Base-by-base conservation (phyloP, 92 coral and sea anemone species). In the Porites cylindrica region DNA sequence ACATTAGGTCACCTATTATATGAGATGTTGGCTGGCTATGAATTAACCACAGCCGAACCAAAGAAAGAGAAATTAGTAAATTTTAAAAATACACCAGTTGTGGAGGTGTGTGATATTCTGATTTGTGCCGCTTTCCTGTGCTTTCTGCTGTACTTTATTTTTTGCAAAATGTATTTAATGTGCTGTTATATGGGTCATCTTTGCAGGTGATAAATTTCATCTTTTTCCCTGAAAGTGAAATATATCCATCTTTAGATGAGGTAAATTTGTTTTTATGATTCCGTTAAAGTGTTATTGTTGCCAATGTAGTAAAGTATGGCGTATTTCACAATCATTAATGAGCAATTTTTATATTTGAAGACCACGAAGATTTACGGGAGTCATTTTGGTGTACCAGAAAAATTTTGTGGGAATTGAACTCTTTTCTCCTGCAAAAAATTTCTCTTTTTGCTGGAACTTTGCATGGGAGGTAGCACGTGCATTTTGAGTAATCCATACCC, bases 1-100 rank as follows among this genome's bases (percentile, higher is more conserved):
- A 75, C 24, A 38, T 81, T 70, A 95, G 98, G 98, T 26, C 98
- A 95, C 83, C 79, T 95, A 76, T 53, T 95, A 72, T 93, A 82
- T 79, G 98, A 95, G 79, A 95, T 95, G 98, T 69, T 93, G 16
- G 91, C 94, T 78, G 98, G 98, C 8, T 82, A 82, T 81, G 98
- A 95, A 74, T 80, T 95, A 12, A 93, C 92, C 66, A 75, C 92
- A 61, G 88, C 96, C 2, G 89, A 93, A 72, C 98, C 98, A 71
- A 90, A 82, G n/a, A 83, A 73, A 83, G 93, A 92, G 70, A 83
- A 89, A 38, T 76, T 92, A 72, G 70, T 58, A 7, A 90, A 80
- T 61, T 86, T 91, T 79, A 86, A 61, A 26, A 89, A 83, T 65
- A 79, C 73, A 43, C 91, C 85, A 64, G 91, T 82, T 38, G 86